Percentiles rank a stretch among this genome's conserved stretches.
phyloP scores from a whole-genome alignment of 2,797 vertebrate species.

The Pelodytes ibericus region DNA sequence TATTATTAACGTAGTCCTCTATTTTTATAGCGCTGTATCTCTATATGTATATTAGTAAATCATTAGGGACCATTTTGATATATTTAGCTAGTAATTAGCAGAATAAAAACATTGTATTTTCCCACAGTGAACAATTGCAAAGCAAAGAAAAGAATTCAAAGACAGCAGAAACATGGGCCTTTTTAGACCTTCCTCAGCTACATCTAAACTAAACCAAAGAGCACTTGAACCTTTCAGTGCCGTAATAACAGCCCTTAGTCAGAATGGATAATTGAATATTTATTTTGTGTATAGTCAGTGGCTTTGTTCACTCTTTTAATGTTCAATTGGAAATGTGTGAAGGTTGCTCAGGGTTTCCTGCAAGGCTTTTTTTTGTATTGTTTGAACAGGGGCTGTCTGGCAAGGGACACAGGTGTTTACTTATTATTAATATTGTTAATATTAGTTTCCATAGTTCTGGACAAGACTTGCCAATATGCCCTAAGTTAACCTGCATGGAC shows the following conservation, averaged over 20 bases:
- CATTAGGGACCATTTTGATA: constrained; percentile 1
- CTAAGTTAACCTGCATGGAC: not conserved
- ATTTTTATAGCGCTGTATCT: too few species aligned
- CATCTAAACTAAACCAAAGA: constrained; percentile 1
- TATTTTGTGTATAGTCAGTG: constrained; percentile 19
- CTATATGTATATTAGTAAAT: not conserved
- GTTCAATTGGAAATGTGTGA: not conserved
- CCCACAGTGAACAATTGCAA: constrained; percentile 3
- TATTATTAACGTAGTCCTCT: too few species aligned
- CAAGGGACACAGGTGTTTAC: not conserved
- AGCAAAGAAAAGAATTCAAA: not conserved
- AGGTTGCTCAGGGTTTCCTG: not conserved
- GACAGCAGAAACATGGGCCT: not conserved
- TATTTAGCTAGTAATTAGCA: not conserved
- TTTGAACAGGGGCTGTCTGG: not conserved
- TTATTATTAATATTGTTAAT: not conserved
- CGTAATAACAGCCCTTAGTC: not conserved
- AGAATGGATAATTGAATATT: constrained; percentile 25
- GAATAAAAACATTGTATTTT: constrained; percentile 9
- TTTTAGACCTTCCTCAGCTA: not conserved
- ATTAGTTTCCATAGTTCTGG: not conserved
- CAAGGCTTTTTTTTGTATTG: not conserved
- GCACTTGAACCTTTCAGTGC: constrained; percentile 3
- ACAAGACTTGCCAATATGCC: not conserved
- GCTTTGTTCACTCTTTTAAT: constrained; percentile 19